Conservation (phyloP, 2,797 vertebrate species). For the Propithecus deckenii region DNA sequence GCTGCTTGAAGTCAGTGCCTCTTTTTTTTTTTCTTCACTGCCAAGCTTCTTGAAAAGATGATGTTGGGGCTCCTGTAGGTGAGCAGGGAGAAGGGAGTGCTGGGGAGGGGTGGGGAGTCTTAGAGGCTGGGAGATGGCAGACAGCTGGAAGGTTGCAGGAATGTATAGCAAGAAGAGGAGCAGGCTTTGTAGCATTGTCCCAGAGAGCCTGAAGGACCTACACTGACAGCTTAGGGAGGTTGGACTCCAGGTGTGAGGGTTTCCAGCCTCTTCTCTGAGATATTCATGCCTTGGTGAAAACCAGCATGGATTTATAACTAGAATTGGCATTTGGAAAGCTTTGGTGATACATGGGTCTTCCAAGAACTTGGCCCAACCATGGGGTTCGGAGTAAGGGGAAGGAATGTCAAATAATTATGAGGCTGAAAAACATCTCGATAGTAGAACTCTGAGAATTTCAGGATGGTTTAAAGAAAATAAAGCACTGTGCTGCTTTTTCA, state of each 20-base stretch:
- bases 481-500: background rate
- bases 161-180: background rate
- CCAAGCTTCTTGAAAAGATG: conserved; percentile 35
- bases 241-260: background rate
- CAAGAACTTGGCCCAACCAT: background rate
- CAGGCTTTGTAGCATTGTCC: background rate
- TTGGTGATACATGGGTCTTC: background rate
- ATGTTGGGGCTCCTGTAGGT: background rate
- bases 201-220: background rate
- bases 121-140: background rate
- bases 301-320: background rate
- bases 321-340: background rate
- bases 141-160: background rate
- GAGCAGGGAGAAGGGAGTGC: background rate
- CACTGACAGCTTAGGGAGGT: background rate
- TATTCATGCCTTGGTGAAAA: background rate
- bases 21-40: background rate
- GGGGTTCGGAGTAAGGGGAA: background rate
- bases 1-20: conserved; percentile 47
- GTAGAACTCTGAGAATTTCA: background rate
- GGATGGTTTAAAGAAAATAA: background rate
- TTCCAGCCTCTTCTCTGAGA: background rate
- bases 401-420: background rate
- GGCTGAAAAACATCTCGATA: background rate
- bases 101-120: background rate